Evolutionary conservation across 2,888 invertebrate species (phyloP).

Genomic region (Serripes groenlandicus): DNA sequence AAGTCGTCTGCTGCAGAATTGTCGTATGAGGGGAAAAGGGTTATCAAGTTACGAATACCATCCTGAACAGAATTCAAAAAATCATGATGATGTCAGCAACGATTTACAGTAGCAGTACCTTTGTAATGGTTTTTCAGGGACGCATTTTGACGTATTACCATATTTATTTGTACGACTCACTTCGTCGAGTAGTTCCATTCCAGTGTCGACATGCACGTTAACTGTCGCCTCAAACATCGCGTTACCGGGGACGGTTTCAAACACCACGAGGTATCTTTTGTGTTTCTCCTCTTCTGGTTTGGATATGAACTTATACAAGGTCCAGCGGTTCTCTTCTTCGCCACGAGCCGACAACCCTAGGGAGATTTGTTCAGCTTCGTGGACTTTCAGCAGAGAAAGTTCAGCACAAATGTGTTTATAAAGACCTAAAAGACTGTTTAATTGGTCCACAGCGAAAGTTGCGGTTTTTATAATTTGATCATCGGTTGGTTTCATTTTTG

Average conservation of each 20-base stretch:
- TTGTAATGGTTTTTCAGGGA: slow-evolving; percentile 56
- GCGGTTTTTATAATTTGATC: slow-evolving; percentile 88
- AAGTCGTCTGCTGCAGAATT: no score
- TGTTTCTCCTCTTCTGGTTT: slow-evolving; percentile 87
- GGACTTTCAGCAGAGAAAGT: slow-evolving; percentile 80
- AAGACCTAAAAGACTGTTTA: slow-evolving; percentile 61
- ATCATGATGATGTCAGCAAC: not conserved
- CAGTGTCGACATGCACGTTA: slow-evolving; percentile 37
- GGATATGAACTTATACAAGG: slow-evolving; percentile 89
- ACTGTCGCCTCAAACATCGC: slow-evolving; percentile 72
- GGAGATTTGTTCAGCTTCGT: slow-evolving; percentile 51
- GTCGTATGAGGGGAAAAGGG: no score
- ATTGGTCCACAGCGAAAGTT: slow-evolving; percentile 73
- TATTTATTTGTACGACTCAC: slow-evolving; percentile 71
- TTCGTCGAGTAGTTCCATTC: slow-evolving; percentile 62
- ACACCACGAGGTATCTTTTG: slow-evolving; percentile 61
- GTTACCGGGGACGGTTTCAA: slow-evolving; percentile 68
- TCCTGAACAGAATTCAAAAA: not conserved
- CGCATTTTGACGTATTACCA: slow-evolving; percentile 70
- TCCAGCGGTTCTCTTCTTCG: slow-evolving; percentile 61
- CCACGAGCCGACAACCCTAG: slow-evolving; percentile 58
- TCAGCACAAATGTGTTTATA: slow-evolving; percentile 89
- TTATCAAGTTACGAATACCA: no score
- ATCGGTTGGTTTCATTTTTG: slow-evolving; percentile 88
- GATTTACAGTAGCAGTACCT: slow-evolving; percentile 69